These are phyloP conservation scores for Eonycteris spelaea DNA, from an alignment of 2,113 vertebrate species.

Conservation along the genomic window DNA sequence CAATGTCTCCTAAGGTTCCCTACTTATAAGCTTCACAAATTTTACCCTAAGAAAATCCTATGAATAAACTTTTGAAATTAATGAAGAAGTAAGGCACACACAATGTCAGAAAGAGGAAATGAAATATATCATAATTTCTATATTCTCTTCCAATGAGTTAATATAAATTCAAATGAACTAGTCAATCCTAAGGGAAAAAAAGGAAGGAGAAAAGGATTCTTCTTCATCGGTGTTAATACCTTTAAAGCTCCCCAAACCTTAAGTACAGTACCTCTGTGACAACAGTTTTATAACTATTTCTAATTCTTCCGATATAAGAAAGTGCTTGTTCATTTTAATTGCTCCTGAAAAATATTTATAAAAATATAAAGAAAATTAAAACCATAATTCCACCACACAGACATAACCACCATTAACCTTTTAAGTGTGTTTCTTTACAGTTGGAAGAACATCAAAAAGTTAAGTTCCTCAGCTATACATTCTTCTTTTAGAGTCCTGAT, in stretches of 20 bases:
- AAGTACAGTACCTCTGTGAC: not conserved
- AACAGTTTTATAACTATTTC: not conserved
- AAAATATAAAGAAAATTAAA: conserved; percentile 5
- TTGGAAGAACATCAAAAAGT: not conserved
- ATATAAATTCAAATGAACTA: not conserved
- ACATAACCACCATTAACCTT: not conserved
- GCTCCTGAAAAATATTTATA: not conserved
- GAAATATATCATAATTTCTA: not conserved
- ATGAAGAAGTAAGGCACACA: not conserved
- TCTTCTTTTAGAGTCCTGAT: not conserved
- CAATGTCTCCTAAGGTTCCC: not conserved
- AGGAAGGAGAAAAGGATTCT: not conserved
- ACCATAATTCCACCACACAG: not conserved
- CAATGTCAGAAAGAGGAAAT: not conserved
- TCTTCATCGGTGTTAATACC: not conserved
- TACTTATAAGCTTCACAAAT: not conserved
- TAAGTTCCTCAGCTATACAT: not conserved
- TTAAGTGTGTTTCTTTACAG: not conserved
- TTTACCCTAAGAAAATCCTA: not conserved
- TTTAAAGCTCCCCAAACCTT: not conserved
- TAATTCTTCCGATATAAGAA: conserved; percentile 21
- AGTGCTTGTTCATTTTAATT: not conserved
- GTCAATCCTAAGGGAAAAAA: not conserved
- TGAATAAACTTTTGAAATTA: not conserved
- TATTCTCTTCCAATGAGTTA: not conserved